Evolutionary conservation across 2,888 invertebrate genomes (phyloP).

Genomic region (Theristus sp.): DNA sequence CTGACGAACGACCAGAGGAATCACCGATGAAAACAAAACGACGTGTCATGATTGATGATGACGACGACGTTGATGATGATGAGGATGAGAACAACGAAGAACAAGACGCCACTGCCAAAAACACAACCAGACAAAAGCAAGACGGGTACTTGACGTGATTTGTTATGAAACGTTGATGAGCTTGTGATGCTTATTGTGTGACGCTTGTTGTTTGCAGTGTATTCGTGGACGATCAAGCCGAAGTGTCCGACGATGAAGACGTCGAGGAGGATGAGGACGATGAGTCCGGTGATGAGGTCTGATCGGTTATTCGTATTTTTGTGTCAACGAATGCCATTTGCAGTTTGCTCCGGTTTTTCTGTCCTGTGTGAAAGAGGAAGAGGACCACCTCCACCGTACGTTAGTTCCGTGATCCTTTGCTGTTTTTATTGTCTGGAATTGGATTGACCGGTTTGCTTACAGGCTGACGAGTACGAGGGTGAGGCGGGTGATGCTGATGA

Average conservation of each 20-base stretch:
- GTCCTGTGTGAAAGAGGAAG: too few species aligned
- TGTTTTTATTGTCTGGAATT: not conserved
- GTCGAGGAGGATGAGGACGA: not conserved
- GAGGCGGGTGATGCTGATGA: not conserved
- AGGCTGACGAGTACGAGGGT: not conserved
- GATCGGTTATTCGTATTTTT: not conserved
- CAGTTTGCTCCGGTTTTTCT: too few species aligned
- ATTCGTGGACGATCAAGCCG: not conserved
- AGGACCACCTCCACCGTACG: not conserved
- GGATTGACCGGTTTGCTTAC: not conserved
- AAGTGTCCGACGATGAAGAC: not conserved
- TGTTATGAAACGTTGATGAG: too few species aligned
- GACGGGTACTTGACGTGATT: too few species aligned
- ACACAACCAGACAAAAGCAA: too few species aligned
- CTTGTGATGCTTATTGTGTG: not conserved
- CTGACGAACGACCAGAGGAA: not conserved
- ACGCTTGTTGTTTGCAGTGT: not conserved
- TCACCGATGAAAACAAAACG: not conserved
- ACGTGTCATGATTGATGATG: not conserved
- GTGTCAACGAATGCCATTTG: not conserved
- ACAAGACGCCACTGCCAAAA: too few species aligned
- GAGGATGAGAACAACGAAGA: not conserved
- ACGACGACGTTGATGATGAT: not conserved
- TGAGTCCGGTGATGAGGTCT: not conserved
- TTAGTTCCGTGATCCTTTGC: not conserved